phyloP scores from a whole-genome alignment of 2,797 vertebrate genomes.

The Avahi laniger region DNA sequence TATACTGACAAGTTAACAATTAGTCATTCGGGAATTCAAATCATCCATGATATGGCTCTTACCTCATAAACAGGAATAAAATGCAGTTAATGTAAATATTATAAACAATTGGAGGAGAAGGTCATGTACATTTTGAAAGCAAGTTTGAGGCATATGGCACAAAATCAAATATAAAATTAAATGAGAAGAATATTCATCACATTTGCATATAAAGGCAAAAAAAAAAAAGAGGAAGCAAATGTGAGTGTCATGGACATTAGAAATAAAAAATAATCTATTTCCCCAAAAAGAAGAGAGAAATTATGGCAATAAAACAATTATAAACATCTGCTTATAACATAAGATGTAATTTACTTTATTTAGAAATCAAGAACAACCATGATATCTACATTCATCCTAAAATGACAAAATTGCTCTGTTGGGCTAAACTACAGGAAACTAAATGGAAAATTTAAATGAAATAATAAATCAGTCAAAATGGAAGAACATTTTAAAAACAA shows the following conservation, averaged over 20 bases:
- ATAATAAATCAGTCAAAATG: constrained; percentile 76
- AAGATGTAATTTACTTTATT: constrained; percentile 80
- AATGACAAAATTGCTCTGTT: constrained; percentile 69
- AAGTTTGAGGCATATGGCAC: constrained; percentile 51
- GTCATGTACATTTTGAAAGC: constrained; percentile 30
- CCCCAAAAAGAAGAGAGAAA: constrained; percentile 65
- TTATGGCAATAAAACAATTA: constrained; percentile 77
- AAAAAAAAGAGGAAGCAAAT: constrained; percentile 19
- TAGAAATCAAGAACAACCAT: constrained; percentile 78
- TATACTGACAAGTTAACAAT: constrained; percentile 52
- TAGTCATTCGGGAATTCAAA: constrained; percentile 60
- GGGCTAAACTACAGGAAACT: constrained; percentile 70
- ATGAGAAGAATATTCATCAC: constrained; percentile 45
- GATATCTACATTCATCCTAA: constrained; percentile 76
- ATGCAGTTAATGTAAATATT: constrained; percentile 52
- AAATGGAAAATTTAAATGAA: constrained; percentile 75
- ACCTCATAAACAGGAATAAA: constrained; percentile 41
- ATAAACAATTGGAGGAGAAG: constrained; percentile 30
- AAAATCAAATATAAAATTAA: constrained; percentile 54
- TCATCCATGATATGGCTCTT: constrained; percentile 39
- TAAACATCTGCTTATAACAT: constrained; percentile 82
- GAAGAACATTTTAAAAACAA: constrained; percentile 69
- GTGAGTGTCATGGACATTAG: constrained; percentile 47
- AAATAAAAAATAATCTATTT: constrained; percentile 69
- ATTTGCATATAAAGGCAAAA: constrained; percentile 61